Conservation (phyloP, 1,140 invertebrate species). For the Drosophila parabipectinata region DNA sequence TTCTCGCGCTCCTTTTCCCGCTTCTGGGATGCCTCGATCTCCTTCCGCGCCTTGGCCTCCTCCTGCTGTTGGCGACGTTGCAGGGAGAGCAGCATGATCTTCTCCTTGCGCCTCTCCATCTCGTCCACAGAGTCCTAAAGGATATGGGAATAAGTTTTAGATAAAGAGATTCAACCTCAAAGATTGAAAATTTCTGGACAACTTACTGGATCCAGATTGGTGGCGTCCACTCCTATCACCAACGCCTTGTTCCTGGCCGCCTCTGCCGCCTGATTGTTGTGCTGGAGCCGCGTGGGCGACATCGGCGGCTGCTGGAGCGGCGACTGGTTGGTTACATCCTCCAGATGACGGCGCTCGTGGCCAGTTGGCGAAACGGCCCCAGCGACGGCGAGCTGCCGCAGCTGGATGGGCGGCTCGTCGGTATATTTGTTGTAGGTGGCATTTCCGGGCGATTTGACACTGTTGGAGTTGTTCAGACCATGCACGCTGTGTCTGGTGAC, state of each 20-base stretch:
- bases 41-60: constrained; percentile 92
- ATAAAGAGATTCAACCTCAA: too few species aligned
- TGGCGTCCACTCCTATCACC: constrained; percentile 88
- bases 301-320: constrained; percentile 48
- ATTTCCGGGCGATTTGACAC: constrained; percentile 64
- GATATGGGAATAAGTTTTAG: background rate
- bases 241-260: constrained; percentile 86
- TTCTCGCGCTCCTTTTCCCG: constrained; percentile 92
- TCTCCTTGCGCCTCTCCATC: constrained; percentile 95
- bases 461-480: constrained; percentile 44
- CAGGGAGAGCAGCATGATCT: constrained; percentile 93
- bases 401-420: constrained; percentile 74
- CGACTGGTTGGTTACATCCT: constrained; percentile 73
- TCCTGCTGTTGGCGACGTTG: constrained; percentile 95
- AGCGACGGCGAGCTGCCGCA: constrained; percentile 59
- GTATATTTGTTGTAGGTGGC: constrained; percentile 83
- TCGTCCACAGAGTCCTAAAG: constrained; percentile 89
- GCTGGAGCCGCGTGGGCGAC: constrained; percentile 68
- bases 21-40: constrained; percentile 92
- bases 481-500: constrained; percentile 55
- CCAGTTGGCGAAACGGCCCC: constrained; percentile 36
- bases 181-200: background rate
- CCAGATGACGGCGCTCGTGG: constrained; percentile 67
- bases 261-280: constrained; percentile 69
- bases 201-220: constrained; percentile 89